Percentiles rank a stretch among this genome's conserved stretches.
These are phyloP conservation scores for Thinocorus orbignyianus DNA, from an alignment of 2,113 vertebrate genomes.

Conservation along the genomic window DNA sequence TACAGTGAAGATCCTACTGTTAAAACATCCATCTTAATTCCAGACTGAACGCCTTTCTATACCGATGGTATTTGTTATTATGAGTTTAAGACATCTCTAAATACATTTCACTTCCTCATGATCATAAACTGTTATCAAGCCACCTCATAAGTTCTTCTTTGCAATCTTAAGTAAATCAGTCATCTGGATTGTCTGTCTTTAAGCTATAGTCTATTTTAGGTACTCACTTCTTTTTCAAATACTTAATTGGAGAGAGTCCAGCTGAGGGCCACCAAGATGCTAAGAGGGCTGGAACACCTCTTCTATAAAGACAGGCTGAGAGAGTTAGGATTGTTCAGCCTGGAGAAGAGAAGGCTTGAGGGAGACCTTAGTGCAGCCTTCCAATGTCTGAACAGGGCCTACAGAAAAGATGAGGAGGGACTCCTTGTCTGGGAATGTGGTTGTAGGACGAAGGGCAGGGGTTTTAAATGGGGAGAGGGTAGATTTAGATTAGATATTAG, in stretches of 20 bases:
- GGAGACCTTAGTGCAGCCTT: neutral
- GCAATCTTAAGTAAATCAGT: neutral
- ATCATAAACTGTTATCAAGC: neutral
- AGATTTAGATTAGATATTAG: neutral
- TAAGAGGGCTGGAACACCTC: neutral
- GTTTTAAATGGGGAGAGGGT: neutral
- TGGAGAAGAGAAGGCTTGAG: neutral
- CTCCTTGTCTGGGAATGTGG: neutral
- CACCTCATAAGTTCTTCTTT: neutral
- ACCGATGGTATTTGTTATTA: neutral
- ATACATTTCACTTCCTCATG: neutral
- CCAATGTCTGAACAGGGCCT: neutral
- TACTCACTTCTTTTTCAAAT: neutral
- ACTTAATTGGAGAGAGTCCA: neutral
- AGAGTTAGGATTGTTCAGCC: neutral
- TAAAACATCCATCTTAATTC: neutral
- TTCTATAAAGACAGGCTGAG: neutral
- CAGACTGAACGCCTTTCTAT: neutral
- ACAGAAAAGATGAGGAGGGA: neutral
- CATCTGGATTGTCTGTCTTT: neutral
- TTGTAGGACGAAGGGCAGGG: neutral
- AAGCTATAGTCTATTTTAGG: neutral
- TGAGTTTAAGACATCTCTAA: neutral
- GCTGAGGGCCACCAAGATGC: neutral
- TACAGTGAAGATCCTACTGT: neutral